phyloP scores from a whole-genome alignment of 2,888 invertebrate genomes.

The Eumerus sabulonum region DNA sequence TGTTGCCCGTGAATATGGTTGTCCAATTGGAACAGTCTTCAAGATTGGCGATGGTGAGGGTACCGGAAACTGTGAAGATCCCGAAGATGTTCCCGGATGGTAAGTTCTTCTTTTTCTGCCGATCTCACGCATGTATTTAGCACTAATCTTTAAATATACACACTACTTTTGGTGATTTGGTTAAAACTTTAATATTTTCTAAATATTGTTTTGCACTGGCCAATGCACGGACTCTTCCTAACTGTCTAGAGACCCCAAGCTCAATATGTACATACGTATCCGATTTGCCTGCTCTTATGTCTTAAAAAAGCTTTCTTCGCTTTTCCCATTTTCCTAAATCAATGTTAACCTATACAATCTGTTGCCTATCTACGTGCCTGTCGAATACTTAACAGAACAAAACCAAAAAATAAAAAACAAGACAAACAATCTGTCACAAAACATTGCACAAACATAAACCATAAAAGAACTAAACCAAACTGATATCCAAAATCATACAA shows the following conservation, averaged over 20 bases:
- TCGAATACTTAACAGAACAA: slow-evolving; percentile 32
- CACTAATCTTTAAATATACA: slow-evolving; percentile 18
- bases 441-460: slow-evolving; percentile 51
- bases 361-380: slow-evolving; percentile 33
- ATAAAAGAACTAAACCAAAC: slow-evolving; percentile 19
- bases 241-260: slow-evolving; percentile 70
- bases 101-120: slow-evolving; percentile 80
- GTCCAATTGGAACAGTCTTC: slow-evolving; percentile 97
- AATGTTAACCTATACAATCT: slow-evolving; percentile 20
- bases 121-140: neutral
- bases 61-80: slow-evolving; percentile 95
- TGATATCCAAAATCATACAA: slow-evolving; percentile 40
- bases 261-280: slow-evolving; percentile 72
- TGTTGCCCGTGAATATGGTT: slow-evolving; percentile 94
- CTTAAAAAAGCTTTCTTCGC: slow-evolving; percentile 25
- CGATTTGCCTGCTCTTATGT: slow-evolving; percentile 13
- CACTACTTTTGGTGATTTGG: slow-evolving; percentile 41
- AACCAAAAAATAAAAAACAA: slow-evolving; percentile 24
- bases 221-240: slow-evolving; percentile 41
- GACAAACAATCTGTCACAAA: slow-evolving; percentile 45
- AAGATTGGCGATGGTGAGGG: slow-evolving; percentile 95
- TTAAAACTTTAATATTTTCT: neutral
- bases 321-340: neutral
- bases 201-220: too few relatives aligned
- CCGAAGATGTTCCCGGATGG: slow-evolving; percentile 97